phyloP scores from a whole-genome alignment of 1,140 invertebrate species.

The Leptinotarsa texana region DNA sequence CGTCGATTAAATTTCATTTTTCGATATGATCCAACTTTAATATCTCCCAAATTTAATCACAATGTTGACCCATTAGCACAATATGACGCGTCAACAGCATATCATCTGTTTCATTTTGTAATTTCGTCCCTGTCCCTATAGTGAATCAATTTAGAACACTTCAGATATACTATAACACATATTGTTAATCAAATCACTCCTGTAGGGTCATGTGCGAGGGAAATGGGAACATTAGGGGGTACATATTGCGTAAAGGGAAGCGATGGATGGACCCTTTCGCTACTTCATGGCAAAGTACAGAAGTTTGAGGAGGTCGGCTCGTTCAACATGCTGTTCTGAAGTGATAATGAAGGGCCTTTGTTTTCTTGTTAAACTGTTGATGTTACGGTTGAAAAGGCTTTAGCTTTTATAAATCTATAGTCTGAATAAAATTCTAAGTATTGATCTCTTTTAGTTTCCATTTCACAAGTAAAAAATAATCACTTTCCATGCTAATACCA shows the following conservation, averaged over 20 bases:
- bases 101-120: slow-evolving; percentile 30
- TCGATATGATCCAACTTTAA: slow-evolving; percentile 22
- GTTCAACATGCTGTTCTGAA: too few species aligned
- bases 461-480: too few species aligned
- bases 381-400: too few species aligned
- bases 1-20: slow-evolving; percentile 10
- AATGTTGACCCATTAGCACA: slow-evolving; percentile 28
- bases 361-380: too few species aligned
- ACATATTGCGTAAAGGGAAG: slow-evolving; percentile 31
- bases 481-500: too few species aligned
- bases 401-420: too few species aligned
- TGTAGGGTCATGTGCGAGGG: slow-evolving; percentile 39
- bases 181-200: slow-evolving; percentile 47
- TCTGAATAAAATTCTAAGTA: too few species aligned
- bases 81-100: slow-evolving; percentile 22
- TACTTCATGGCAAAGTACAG: slow-evolving; percentile 9
- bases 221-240: slow-evolving; percentile 42
- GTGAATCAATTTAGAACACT: slow-evolving; percentile 41
- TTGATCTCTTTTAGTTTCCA: too few species aligned
- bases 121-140: slow-evolving; percentile 21
- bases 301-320: not conserved
- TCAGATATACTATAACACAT: slow-evolving; percentile 42
- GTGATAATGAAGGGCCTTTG: too few species aligned
- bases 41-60: slow-evolving; percentile 28
- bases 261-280: slow-evolving; percentile 25